Conservation (phyloP, 53 echinoderm and acorn worm species). For the Hippasteria phrygiana region DNA sequence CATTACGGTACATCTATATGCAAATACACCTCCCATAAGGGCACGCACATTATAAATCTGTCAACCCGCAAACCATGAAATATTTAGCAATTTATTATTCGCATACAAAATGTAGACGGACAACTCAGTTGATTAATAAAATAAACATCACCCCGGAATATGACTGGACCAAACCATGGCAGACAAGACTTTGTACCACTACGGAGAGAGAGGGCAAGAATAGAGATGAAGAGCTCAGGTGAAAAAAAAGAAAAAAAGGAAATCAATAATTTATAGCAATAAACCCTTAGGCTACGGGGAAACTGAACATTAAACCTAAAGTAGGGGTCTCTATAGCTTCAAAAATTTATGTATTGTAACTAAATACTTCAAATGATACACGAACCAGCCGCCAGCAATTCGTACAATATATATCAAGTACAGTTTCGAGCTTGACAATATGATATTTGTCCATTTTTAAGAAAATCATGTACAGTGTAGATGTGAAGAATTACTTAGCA, state of each 20-base stretch:
- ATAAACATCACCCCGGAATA: background rate
- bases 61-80: too few species aligned
- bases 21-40: too few species aligned
- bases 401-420: background rate
- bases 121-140: background rate
- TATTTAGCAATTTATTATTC: too few species aligned
- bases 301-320: conserved; percentile 46
- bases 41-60: too few species aligned
- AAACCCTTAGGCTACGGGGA: conserved; percentile 4
- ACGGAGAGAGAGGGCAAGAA: background rate
- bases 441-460: too few species aligned
- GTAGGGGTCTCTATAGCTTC: conserved; percentile 11
- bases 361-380: conserved; percentile 28
- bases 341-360: conserved; percentile 14
- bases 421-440: too few species aligned
- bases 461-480: too few species aligned
- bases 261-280: conserved; percentile 53
- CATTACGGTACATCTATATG: too few species aligned
- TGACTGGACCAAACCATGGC: background rate
- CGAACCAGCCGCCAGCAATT: too few species aligned
- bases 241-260: conserved; percentile 2
- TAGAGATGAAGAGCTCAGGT: conserved; percentile 5
- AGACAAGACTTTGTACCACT: conserved; percentile 1
- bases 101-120: background rate
- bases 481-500: too few species aligned